phyloP scores from a whole-genome alignment of 2,888 invertebrate species.

The Diachrysia chrysitis region DNA sequence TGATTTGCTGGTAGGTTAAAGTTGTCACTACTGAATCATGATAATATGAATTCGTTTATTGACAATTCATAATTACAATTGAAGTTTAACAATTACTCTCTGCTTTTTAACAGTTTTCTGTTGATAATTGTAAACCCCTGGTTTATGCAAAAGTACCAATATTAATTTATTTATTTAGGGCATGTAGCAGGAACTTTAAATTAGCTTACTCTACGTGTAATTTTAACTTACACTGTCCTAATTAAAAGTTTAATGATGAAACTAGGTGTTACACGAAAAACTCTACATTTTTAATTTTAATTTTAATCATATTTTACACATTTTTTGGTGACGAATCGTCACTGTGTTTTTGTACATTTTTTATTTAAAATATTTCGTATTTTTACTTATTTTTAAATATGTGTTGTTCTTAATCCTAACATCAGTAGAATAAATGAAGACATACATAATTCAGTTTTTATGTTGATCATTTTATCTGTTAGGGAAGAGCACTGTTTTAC shows the following conservation, averaged over 20 bases:
- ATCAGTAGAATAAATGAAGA: neutral
- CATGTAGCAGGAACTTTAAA: neutral
- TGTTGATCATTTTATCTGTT: too few relatives aligned
- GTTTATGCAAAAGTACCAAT: neutral
- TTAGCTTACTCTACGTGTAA: neutral
- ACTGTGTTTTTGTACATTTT: neutral
- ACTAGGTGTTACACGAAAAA: neutral
- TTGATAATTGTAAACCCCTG: too few relatives aligned
- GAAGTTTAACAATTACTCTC: too few relatives aligned
- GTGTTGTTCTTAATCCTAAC: neutral
- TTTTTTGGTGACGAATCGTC: neutral
- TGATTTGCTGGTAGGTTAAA: too few relatives aligned
- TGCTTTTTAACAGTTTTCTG: too few relatives aligned
- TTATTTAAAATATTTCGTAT: neutral
- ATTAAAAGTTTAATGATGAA: neutral
- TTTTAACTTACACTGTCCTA: neutral
- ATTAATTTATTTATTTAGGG: neutral
- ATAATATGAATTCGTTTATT: too few relatives aligned
- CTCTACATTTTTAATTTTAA: neutral
- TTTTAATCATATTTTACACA: neutral
- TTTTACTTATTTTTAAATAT: neutral
- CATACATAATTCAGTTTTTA: neutral
- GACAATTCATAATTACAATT: too few relatives aligned
- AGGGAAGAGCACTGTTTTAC: too few relatives aligned
- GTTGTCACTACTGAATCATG: too few relatives aligned